Percentiles rank a stretch among this genome's conserved stretches.
Evolutionary conservation across 2,113 vertebrate genomes (phyloP).

Genomic region (Psittacus erithacus): DNA sequence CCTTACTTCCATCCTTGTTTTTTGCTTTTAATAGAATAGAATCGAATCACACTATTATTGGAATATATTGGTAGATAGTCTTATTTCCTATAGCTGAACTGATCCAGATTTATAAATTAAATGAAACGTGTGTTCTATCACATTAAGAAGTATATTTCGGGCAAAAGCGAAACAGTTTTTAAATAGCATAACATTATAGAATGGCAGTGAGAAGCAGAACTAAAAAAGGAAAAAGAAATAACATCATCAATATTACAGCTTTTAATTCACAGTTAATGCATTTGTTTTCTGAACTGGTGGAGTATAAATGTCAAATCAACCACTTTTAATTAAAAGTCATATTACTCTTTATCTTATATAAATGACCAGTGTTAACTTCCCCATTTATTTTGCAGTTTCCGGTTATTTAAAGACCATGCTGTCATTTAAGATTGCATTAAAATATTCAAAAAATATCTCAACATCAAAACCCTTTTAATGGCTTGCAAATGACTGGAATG

Average conservation of each 20-base stretch:
- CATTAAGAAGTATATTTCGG: not conserved
- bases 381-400: not conserved
- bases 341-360: not conserved
- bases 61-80: not conserved
- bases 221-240: not conserved
- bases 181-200: not conserved
- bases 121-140: not conserved
- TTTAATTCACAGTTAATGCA: not conserved
- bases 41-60: not conserved
- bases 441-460: not conserved
- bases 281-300: conserved; percentile 23
- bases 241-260: not conserved
- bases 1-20: not conserved
- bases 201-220: not conserved
- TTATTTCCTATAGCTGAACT: not conserved
- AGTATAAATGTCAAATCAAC: conserved; percentile 10
- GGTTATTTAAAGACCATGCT: not conserved
- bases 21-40: not conserved
- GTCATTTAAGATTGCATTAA: not conserved
- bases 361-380: not conserved
- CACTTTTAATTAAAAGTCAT: conserved; percentile 7
- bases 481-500: not conserved
- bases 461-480: not conserved
- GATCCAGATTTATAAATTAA: not conserved
- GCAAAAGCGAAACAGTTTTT: not conserved